A percentile compares a stretch with the other conserved stretches of the same genome.
Evolutionary conservation across 1,140 invertebrate species (phyloP).

Genomic region (Drosophila oshimai): DNA sequence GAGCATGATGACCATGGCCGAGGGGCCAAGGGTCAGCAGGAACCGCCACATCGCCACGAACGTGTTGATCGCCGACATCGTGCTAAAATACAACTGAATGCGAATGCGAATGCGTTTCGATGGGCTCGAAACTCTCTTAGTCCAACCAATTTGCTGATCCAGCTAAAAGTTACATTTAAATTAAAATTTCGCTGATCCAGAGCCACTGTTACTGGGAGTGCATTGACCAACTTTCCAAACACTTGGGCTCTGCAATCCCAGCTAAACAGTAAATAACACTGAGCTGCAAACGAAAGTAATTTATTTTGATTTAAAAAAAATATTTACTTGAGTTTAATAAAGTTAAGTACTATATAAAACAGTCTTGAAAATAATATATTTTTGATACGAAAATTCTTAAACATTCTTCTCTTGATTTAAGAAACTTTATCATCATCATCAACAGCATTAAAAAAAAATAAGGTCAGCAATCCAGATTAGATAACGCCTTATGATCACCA

Average conservation of each 20-base stretch:
- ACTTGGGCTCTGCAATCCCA: neutral
- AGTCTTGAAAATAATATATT: too few relatives aligned
- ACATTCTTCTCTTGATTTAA: too few relatives aligned
- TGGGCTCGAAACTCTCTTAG: too few relatives aligned
- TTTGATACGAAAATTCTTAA: too few relatives aligned
- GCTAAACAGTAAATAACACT: neutral
- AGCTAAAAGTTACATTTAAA: too few relatives aligned
- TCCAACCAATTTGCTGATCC: neutral
- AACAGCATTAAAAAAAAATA: too few relatives aligned
- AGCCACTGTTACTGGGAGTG: neutral
- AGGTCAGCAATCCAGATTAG: neutral
- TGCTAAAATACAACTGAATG: constrained; percentile 11
- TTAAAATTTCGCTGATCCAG: neutral
- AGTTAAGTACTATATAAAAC: too few relatives aligned
- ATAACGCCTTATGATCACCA: neutral
- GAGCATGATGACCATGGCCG: constrained; percentile 85
- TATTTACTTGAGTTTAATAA: neutral
- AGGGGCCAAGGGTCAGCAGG: constrained; percentile 85
- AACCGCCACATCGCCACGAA: constrained; percentile 84
- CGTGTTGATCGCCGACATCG: constrained; percentile 60
- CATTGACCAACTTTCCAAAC: neutral
- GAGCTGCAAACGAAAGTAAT: neutral
- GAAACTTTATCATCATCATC: too few relatives aligned
- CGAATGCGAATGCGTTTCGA: too few relatives aligned
- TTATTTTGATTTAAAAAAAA: neutral